Base-by-base conservation (phyloP, 1,140 invertebrate genomes). In the Drosophila suzukii region DNA sequence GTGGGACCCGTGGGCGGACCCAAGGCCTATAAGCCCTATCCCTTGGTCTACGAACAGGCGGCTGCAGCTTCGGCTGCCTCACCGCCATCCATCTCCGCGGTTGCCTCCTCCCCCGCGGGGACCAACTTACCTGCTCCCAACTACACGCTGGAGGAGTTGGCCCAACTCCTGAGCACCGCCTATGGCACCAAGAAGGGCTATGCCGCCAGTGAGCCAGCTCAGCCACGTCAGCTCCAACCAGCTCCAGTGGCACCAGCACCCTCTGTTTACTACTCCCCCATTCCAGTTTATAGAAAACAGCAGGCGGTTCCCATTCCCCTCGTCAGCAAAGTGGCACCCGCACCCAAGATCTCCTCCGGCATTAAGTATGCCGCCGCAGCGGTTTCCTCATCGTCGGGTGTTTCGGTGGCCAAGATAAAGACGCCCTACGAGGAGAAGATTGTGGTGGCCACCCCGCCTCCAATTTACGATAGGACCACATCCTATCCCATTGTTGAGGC, bases 61-160 rank as follows among this genome's bases (percentile, higher is more conserved):
- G 62, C 53, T 15, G 62, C 74, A 12, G 46, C 46, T 4, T n/a
- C 46, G 6, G 65, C 12, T 5, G 24, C 76, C 3, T 36, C 57
- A 5, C 39, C 61, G 4, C 30, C 61, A 6, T 39, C 32, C 59
- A 55, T 57, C 0, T n/a, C 58, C 5, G 4, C 62, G 8, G 62
- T 59, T 12, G 53, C 75, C 2, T 59, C 79, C 2, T 34, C 76
- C 3, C 73, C 76, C 5, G 41, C 68, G 6, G 46, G 46, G 7
- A 76, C 49, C 39, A 74, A 66, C 17, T 72, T 84, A 8, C 75
- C 76, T 56, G 84, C 84, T 7, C 84, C 84, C 36, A 89, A 89
- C 34, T 88, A 89, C 36, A 89, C 84, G 6, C 47, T 88, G n/a
- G 85, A 88, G 46, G 84, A 88, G 30, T 27, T 89, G 30, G 84